Conservation (phyloP, 1,140 invertebrate genomes). For the Brachionus manjavacas region DNA sequence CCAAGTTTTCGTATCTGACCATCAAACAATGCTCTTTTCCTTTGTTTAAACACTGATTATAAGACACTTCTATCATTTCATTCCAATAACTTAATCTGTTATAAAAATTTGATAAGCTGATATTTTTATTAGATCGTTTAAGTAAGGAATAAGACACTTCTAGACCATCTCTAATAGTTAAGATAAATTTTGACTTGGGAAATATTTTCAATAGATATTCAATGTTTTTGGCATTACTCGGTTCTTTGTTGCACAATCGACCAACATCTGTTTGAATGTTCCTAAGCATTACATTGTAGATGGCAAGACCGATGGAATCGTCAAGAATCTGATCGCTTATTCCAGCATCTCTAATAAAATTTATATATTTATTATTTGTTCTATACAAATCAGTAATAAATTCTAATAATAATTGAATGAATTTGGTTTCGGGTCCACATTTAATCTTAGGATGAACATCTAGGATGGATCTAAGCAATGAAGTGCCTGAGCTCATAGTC, state of each 20-base stretch:
- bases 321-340: neutral
- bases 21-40: neutral
- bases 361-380: constrained; percentile 79
- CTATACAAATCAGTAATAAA: constrained; percentile 75
- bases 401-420: constrained; percentile 52
- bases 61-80: neutral
- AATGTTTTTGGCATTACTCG: neutral
- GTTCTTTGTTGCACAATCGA: neutral
- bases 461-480: constrained; percentile 91
- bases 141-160: neutral
- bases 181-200: constrained; percentile 28
- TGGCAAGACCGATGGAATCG: constrained; percentile 64
- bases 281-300: neutral
- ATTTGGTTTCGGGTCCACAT: constrained; percentile 93
- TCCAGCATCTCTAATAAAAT: constrained; percentile 67
- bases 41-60: neutral
- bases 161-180: neutral
- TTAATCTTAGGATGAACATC: constrained; percentile 95
- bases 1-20: neutral
- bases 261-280: neutral
- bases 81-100: too few relatives aligned
- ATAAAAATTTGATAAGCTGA: too few relatives aligned
- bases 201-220: neutral
- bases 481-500: constrained; percentile 90
- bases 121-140: neutral